A percentile compares a stretch with the other conserved stretches of the same genome.
These are phyloP conservation scores for Abramis brama DNA, from an alignment of 2,113 vertebrate genomes.

Conservation along the genomic window DNA sequence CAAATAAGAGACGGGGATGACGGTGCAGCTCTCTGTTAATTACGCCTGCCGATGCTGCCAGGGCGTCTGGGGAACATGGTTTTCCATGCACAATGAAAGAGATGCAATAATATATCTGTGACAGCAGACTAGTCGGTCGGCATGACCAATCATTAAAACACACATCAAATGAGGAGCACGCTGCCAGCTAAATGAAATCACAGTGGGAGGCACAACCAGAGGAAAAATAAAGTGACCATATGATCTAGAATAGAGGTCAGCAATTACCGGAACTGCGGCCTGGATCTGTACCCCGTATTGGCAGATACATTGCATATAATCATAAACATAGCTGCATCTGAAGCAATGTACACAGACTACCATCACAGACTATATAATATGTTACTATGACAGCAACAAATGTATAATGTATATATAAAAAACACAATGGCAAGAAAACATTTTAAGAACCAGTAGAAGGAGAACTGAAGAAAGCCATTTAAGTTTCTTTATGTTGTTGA, in stretches of 20 bases:
- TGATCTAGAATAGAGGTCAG: constrained; percentile 41
- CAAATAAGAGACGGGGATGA: constrained; percentile 46
- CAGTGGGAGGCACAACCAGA: constrained; percentile 40
- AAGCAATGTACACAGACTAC: background rate
- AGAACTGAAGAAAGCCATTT: background rate
- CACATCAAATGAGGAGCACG: constrained; percentile 48
- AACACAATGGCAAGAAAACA: background rate
- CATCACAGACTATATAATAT: background rate
- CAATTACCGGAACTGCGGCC: constrained; percentile 3
- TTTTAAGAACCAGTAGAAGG: too few species aligned
- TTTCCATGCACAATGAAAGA: constrained; percentile 37
- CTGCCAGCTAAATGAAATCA: constrained; percentile 46
- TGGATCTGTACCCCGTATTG: background rate
- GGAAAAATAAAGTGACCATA: constrained; percentile 42
- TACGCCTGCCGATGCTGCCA: constrained; percentile 23
- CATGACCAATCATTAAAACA: constrained; percentile 49
- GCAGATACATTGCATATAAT: background rate
- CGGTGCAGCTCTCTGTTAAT: constrained; percentile 46
- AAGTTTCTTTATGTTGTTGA: too few species aligned
- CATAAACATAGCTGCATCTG: background rate
- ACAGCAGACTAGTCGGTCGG: constrained; percentile 26
- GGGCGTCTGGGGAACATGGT: constrained; percentile 25
- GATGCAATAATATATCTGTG: constrained; percentile 39
- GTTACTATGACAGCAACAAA: background rate
- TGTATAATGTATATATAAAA: background rate